Conservation (phyloP, 2,888 invertebrate species). For the Cryptocheilus praepositus region DNA sequence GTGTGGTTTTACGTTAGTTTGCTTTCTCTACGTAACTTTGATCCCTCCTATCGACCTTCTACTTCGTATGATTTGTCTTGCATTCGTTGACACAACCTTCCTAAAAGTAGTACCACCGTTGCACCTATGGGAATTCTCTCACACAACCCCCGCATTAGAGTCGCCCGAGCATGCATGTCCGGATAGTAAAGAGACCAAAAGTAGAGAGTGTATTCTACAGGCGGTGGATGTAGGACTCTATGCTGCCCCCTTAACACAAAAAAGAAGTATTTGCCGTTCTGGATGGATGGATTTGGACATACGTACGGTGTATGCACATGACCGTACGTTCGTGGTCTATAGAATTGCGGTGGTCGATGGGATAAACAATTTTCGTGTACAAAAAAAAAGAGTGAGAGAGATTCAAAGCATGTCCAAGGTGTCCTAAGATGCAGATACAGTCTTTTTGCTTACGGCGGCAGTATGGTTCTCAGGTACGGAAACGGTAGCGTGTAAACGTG, state of each 20-base stretch:
- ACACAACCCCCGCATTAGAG: no score
- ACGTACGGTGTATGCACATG: not conserved
- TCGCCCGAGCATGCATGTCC: conserved; percentile 23
- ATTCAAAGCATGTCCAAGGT: conserved; percentile 46
- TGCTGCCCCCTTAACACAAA: conserved; percentile 60
- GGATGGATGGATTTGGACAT: conserved; percentile 54
- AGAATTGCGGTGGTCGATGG: conserved; percentile 45
- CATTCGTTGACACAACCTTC: not conserved
- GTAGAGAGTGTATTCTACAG: conserved; percentile 40
- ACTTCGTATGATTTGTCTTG: conserved; percentile 15
- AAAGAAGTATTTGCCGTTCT: conserved; percentile 58
- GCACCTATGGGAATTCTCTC: no score
- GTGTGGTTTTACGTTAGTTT: no score
- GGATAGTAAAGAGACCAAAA: conserved; percentile 24
- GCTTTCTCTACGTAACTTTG: not conserved
- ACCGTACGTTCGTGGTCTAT: conserved; percentile 26
- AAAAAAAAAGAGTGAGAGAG: conserved; percentile 18
- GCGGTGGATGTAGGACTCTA: conserved; percentile 49
- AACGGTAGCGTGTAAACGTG: conserved; percentile 54
- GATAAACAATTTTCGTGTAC: conserved; percentile 37
- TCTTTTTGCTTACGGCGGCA: conserved; percentile 59
- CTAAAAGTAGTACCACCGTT: no score
- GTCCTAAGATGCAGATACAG: conserved; percentile 57
- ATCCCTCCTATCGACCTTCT: conserved; percentile 17
- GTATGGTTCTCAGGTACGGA: conserved; percentile 57